Evolutionary conservation across 2,797 vertebrate species (phyloP), one percentile per base, ranked within the genome.

Genomic region (Sylvia borin): DNA sequence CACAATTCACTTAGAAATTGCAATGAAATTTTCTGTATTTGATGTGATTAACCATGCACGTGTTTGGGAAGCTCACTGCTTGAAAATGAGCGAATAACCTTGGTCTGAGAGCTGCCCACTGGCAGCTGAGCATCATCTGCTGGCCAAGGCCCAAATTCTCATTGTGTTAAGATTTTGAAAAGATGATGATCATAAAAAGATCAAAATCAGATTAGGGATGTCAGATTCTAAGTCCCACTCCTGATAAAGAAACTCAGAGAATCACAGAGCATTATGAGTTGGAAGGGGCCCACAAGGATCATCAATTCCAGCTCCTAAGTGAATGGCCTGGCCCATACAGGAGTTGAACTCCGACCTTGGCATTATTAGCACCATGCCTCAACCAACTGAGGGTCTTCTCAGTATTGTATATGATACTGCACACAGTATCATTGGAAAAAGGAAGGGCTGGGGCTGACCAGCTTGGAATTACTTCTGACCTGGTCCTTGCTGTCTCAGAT

Each of bases 11-110:
- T 82, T 40, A 48, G 40, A 94, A 95, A 93, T 38, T 11, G 57
- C 76, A 90, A 62, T 54, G 62, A 84, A 78, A 70, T 93, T 78
- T 92, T 81, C 54, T 90, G 21, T 17, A 22, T 73, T 81, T 78
- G n/a, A 82, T 79, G 53, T 29, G 38, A 83, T 64, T 47, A 67
- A 42, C 31, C 60, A 57, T 16, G 14, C 22, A n/a, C 3, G 10
- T 29, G 8, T 66, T 58, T 29, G 50, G 88, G 66, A 27, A 14
- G 27, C 50, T 82, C 2, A 0, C 24, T 60, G 48, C 13, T 50
- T 83, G 38, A 73, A 76, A 85, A 83, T 0, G 0, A 38, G 12
- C 32, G 60, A 55, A 48, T 29, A 61, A 27, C 29, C 22, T 60
- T 48, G 10, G 15, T n/a, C 36, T 21, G 45, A 68, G 67, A 61